Conservation (phyloP, 2,888 invertebrate species). For the Petrolisthes manimaculis region DNA sequence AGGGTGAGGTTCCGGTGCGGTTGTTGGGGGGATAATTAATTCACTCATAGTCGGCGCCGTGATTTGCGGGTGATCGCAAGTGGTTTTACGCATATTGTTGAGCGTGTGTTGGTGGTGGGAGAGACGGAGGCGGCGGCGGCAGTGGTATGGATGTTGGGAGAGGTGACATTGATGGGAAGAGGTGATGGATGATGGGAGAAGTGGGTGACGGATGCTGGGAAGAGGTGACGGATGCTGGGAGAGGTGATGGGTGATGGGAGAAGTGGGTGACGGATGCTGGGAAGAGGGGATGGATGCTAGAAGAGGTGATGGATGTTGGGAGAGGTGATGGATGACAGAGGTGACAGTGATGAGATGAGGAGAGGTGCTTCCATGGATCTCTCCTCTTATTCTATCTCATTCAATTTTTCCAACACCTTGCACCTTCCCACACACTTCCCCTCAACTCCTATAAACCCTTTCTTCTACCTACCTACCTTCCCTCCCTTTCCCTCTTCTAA, state of each 20-base stretch:
- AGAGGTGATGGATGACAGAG: constrained; percentile 4
- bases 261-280: not conserved
- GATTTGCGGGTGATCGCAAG: constrained; percentile 52
- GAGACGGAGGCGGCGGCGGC: not conserved
- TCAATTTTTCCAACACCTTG: too few species aligned
- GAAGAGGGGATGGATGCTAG: constrained; percentile 10
- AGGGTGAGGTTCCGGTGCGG: constrained; percentile 3
- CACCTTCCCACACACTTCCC: too few species aligned
- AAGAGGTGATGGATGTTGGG: not conserved
- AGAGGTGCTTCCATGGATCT: too few species aligned
- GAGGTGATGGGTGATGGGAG: not conserved
- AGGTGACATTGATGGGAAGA: not conserved
- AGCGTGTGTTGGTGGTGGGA: constrained; percentile 30
- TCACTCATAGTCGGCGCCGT: constrained; percentile 32
- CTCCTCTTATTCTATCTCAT: too few species aligned
- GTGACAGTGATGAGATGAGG: not conserved
- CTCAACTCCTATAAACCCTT: too few species aligned
- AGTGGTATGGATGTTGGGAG: not conserved
- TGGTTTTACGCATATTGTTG: constrained; percentile 58
- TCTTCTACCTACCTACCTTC: too few species aligned
- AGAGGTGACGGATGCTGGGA: not conserved
- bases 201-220: not conserved
- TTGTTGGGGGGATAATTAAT: constrained; percentile 26
- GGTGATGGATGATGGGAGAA: not conserved
- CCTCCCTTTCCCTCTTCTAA: too few species aligned